Base-by-base conservation (phyloP, 1,140 invertebrate species). In the Drosophila novamexicana region DNA sequence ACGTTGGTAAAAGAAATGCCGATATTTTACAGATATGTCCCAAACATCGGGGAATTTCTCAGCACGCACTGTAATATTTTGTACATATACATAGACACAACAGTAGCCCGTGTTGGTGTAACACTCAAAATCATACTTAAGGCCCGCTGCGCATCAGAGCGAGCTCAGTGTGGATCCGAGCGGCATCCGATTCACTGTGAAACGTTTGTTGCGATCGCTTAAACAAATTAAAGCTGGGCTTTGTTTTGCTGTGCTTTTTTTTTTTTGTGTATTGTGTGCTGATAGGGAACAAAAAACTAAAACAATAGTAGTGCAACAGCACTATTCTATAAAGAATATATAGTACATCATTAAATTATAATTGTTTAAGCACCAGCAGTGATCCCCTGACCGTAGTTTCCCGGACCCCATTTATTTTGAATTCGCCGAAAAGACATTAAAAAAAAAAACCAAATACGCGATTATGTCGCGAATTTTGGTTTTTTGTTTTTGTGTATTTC, bases 101-200 rank as follows among this genome's bases (percentile, higher is more conserved):
- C 57, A 10, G 7, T 40, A 32, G 14, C 39, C 40, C 40, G 7
- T 22, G 50, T 40, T 79, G 53, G 67, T 39, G 61, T 59, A 18
- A 4, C 50, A 37, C 42, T 40, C 36, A 14, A 53, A 49, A 77
- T 34, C 16, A 32, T 88, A 88, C 37, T 75, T 88, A 83, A 88
- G 53, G 47, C 59, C 37, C 42, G 58, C 40, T 59, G 49, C 40
- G 6, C 37, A 37, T 36, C 29, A 50, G 59, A 44, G 36, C 68
- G n/a, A 70, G 57, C 76, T 88, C 83, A 86, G 77, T 88, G 72
- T 68, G 62, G 18, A 57, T 71, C 72, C 39, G 54, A 64, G 36
- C 39, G 34, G 5, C 59, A 44, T 32, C 54, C 56, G 68, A 45
- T 72, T 39, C 62, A 16, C 37, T n/a, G 63, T 50, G 29, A 44